A percentile compares a stretch with the other conserved stretches of the same genome.
phyloP scores from a whole-genome alignment of 2,888 invertebrate species.

The Abscondita cerata region DNA sequence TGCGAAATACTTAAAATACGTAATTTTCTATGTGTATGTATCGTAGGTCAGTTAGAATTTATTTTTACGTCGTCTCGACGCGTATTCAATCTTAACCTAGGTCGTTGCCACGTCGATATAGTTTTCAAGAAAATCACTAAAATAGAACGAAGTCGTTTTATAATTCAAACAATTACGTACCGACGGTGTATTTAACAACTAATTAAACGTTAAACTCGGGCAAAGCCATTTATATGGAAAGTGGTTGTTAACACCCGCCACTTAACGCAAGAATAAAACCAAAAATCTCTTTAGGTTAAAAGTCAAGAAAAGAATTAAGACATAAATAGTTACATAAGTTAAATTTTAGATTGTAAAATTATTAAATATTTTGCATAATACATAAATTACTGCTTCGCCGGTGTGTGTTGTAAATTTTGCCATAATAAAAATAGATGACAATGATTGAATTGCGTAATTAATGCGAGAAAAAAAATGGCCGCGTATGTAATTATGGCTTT shows the following conservation, averaged over 20 bases:
- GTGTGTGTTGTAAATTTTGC: not conserved
- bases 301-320: no score
- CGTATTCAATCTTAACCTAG: slow-evolving; percentile 21
- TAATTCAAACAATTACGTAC: no score
- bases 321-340: no score
- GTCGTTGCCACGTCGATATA: slow-evolving; percentile 33
- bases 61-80: slow-evolving; percentile 32
- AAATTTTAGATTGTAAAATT: no score
- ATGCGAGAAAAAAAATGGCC: not conserved
- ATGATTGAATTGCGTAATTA: not conserved
- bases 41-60: slow-evolving; percentile 32
- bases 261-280: no score
- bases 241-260: no score
- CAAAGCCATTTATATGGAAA: no score
- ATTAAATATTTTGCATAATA: slow-evolving; percentile 4
- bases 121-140: slow-evolving; percentile 7
- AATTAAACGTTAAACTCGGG: no score
- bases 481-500: not conserved
- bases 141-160: no score
- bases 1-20: slow-evolving; percentile 8
- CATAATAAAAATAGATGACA: no score
- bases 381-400: not conserved
- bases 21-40: slow-evolving; percentile 11
- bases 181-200: no score
- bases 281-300: no score